Base-by-base conservation (phyloP, 2,888 invertebrate genomes). In the Drosophila testacea region DNA sequence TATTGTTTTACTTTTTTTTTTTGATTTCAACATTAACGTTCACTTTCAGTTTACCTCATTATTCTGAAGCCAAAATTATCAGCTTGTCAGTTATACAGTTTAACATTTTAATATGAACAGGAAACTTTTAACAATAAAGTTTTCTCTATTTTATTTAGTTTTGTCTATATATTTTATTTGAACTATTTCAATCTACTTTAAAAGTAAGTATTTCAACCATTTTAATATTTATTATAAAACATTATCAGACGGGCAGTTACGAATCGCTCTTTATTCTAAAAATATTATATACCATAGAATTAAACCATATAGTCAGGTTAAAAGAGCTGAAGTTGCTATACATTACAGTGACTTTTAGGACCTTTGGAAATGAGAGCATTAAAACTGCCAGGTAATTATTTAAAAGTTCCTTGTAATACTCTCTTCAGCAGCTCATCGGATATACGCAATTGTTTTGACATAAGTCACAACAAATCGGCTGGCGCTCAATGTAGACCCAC, bases 391-490 rank as follows among this genome's bases (percentile, higher is more conserved):
- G 60, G 51, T 72, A 60, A 51, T 57, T 61, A 32, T 59, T 57
- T 11, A 42, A 7, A 34, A 36, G 51, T 32, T 52, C 34, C 22
- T 13, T 30, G 42, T 55, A 42, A 59, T 52, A 52, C 48, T 54
- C 10, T 56, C 63, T 52, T 55, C 52, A 57, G 28, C 44, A n/a
- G 28, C 50, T 48, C 62, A 66, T 72, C 59, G 64, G 52, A 48
- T 56, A 62, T 34, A 56, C 63, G 54, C 83, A 85, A 87, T 83
- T 79, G 81, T 55, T 81, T 74, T 85, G 85, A 85, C 85, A 88
- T 77, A 85, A 85, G 88, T 88, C 85, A 85, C 81, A 88, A 88
- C 86, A 85, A 81, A 85, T 85, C 86, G 83, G 80, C 81, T 88
- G 81, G 85, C 83, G 79, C 81, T 84, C 79, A 50, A 51, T 44